Evolutionary conservation across 2,888 invertebrate species (phyloP), one percentile per base, ranked within the genome.

Genomic region (Philhelius pedissequus): DNA sequence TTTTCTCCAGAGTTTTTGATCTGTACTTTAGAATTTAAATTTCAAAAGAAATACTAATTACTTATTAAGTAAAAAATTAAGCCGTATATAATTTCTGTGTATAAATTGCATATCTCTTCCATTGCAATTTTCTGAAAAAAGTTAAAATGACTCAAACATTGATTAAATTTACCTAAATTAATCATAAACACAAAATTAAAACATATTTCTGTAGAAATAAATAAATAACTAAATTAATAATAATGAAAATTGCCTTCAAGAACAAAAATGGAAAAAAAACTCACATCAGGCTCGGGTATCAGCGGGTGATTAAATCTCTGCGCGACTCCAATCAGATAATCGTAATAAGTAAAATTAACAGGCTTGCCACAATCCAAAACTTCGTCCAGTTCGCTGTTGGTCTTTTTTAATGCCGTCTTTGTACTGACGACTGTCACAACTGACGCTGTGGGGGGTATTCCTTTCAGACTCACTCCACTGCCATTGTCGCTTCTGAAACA

Each of bases 291-390:
- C 92, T 97, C 97, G 77, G 97, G 96, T 87, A 96, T 95, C 89
- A 95, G 94, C 0, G 96, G 96, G 92, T 97, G 97, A 89, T 95
- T 94, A 88, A 96, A 94, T 84, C 97, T 93, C 89, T 96, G 94
- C n/a, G 96, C 94, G 38, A 97, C 95, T 18, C 97, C 97, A 66
- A 96, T 95, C 80, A 97, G 92, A 91, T 96, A 96, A 91, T 97
- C 97, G 91, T 97, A 97, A 90, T 96, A 96, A 4, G 97, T 97
- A 90, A 95, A 96, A 92, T 97, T 97, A 1, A 96, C 96, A 70
- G 96, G 94, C 92, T 96, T 96, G 4, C 96, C 96, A 91, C 97
- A 97, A 89, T 96, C 96, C 88, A 96, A 92, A 86, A 94, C 93
- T 88, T 95, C 94, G 88, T 95, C 95, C 58, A 86, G 68, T 54